A percentile compares a stretch with the other conserved stretches of the same genome.
These are phyloP conservation scores for Heterotis niloticus DNA, from an alignment of 2,113 vertebrate genomes.

Conservation along the genomic window DNA sequence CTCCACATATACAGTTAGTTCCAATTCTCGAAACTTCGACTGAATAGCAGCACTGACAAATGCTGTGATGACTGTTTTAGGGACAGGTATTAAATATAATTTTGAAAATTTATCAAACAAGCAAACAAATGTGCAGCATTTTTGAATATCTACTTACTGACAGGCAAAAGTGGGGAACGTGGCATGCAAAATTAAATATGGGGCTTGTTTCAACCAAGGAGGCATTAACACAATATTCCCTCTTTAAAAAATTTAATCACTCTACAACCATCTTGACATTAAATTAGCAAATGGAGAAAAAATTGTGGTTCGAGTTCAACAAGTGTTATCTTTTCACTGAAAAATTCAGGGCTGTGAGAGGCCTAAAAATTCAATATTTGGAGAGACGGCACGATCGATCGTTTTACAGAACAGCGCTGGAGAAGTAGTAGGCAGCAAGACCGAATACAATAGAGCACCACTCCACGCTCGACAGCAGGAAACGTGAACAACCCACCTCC, in stretches of 20 bases:
- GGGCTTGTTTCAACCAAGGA: neutral
- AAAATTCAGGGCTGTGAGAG: neutral
- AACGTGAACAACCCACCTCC: neutral
- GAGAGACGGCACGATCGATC: neutral
- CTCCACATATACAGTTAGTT: constrained; percentile 1
- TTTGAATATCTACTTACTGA: neutral
- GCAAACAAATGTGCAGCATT: neutral
- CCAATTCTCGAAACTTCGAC: neutral
- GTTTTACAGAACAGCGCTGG: neutral
- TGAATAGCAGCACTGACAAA: constrained; percentile 2
- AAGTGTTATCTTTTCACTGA: neutral
- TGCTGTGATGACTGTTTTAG: constrained; percentile 16
- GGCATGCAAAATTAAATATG: neutral
- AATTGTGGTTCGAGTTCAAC: neutral
- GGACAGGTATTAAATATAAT: neutral
- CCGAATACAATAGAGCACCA: neutral
- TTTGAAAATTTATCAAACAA: neutral
- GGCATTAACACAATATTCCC: neutral
- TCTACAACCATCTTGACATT: too few relatives aligned
- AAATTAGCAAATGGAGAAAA: too few relatives aligned
- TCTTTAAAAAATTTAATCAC: neutral
- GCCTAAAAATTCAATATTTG: neutral
- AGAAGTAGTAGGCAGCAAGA: neutral
- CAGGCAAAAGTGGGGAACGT: neutral
- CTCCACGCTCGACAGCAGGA: neutral